These are phyloP conservation scores for Oreochromis niloticus DNA, from an alignment of 2,113 vertebrate genomes.

Conservation along the genomic window DNA sequence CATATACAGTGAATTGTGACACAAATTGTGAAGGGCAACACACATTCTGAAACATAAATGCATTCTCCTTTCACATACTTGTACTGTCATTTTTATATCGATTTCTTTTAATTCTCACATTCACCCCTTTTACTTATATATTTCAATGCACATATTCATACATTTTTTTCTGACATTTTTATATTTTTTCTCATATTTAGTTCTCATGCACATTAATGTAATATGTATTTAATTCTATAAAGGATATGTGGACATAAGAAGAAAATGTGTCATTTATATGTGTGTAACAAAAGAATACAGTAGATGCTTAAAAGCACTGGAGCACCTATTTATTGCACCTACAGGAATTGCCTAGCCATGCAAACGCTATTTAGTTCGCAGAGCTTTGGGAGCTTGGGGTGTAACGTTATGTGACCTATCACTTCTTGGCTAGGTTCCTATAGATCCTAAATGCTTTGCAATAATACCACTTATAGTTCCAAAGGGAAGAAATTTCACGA, in stretches of 20 bases:
- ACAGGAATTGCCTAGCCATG: not conserved
- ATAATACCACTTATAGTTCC: not conserved
- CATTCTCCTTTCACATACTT: not conserved
- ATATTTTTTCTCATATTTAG: not conserved
- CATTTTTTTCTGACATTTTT: not conserved
- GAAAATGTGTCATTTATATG: not conserved
- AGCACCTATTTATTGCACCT: fast-evolving
- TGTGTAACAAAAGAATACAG: not conserved
- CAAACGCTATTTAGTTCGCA: not conserved
- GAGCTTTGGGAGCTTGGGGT: not conserved
- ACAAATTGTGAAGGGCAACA: not conserved
- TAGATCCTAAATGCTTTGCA: not conserved
- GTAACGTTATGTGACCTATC: not conserved
- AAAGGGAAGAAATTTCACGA: not conserved
- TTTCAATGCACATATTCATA: not conserved
- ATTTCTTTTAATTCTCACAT: not conserved
- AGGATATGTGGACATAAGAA: not conserved
- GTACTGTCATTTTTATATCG: fast-evolving
- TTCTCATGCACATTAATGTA: not conserved
- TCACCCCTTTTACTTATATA: not conserved
- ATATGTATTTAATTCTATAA: not conserved
- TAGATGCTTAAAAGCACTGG: not conserved
- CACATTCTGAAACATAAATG: fast-evolving
- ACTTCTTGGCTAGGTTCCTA: not conserved
- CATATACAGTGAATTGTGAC: not conserved